These are phyloP conservation scores for Beris morrisii DNA, from an alignment of 2,888 invertebrate genomes.

Conservation along the genomic window DNA sequence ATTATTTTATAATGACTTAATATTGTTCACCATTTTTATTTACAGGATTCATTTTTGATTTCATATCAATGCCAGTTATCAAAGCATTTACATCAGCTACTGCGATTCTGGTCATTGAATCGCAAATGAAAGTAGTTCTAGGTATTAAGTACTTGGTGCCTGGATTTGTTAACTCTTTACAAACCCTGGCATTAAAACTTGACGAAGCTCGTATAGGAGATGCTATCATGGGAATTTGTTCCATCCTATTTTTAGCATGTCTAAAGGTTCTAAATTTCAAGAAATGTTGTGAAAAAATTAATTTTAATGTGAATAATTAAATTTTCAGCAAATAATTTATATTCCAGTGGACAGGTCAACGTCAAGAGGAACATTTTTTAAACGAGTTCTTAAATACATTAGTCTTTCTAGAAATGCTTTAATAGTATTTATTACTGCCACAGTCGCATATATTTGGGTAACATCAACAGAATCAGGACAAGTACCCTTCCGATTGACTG, in stretches of 20 bases:
- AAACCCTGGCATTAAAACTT: slow-evolving; percentile 60
- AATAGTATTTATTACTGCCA: slow-evolving; percentile 67
- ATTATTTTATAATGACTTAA: too few species aligned
- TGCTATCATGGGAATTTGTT: slow-evolving; percentile 65
- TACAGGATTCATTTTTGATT: slow-evolving; percentile 79
- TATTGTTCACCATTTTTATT: background rate
- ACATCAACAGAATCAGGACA: slow-evolving; percentile 48
- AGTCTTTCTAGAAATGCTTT: slow-evolving; percentile 79
- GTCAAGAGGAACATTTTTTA: slow-evolving; percentile 52
- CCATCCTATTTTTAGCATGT: slow-evolving; percentile 8
- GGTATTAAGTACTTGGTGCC: slow-evolving; percentile 72
- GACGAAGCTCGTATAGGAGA: slow-evolving; percentile 64
- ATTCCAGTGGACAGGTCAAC: slow-evolving; percentile 53
- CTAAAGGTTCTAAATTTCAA: slow-evolving; percentile 33
- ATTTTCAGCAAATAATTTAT: slow-evolving; percentile 65
- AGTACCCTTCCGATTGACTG: slow-evolving; percentile 62
- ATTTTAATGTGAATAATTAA: slow-evolving; percentile 24
- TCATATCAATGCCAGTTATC: slow-evolving; percentile 82
- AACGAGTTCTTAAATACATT: slow-evolving; percentile 67
- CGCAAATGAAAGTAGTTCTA: slow-evolving; percentile 75
- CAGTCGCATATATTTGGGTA: slow-evolving; percentile 61
- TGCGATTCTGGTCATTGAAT: slow-evolving; percentile 74
- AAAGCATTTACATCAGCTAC: slow-evolving; percentile 88
- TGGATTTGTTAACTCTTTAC: slow-evolving; percentile 66
- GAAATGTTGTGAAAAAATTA: background rate